Conservation (phyloP, 35 echinoderm and acorn worm genomes). For the Diadema setosum region DNA sequence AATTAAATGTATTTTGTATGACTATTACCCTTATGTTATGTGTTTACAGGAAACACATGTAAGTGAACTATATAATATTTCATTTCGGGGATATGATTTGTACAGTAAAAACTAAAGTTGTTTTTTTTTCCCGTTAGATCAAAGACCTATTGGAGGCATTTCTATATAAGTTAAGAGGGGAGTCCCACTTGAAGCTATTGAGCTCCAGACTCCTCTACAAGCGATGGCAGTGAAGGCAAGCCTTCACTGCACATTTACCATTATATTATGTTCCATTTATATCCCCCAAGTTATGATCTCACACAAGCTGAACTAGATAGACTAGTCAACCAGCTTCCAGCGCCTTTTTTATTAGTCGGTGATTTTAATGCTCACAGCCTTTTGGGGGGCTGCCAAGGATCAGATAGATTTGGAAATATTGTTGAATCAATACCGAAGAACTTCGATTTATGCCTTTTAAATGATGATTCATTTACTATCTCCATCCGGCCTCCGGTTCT, state of each 20-base stretch:
- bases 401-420: background rate
- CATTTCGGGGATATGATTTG: background rate
- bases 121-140: background rate
- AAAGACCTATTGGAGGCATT: background rate
- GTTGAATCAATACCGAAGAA: background rate
- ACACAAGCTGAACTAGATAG: background rate
- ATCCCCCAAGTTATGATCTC: background rate
- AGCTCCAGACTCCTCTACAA: background rate
- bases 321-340: background rate
- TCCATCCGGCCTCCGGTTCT: background rate
- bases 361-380: background rate
- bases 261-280: background rate
- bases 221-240: background rate
- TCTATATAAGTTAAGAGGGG: background rate
- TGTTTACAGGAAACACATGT: background rate
- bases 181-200: background rate
- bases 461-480: background rate
- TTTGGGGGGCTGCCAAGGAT: background rate
- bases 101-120: background rate
- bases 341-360: background rate
- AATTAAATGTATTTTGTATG: background rate
- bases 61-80: background rate
- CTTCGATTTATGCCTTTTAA: conserved; percentile 6
- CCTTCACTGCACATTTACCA: background rate
- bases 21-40: background rate